A percentile compares a stretch with the other conserved stretches of the same genome.
Evolutionary conservation across 2,797 vertebrate genomes (phyloP).

Genomic region (Limnodromus scolopaceus): DNA sequence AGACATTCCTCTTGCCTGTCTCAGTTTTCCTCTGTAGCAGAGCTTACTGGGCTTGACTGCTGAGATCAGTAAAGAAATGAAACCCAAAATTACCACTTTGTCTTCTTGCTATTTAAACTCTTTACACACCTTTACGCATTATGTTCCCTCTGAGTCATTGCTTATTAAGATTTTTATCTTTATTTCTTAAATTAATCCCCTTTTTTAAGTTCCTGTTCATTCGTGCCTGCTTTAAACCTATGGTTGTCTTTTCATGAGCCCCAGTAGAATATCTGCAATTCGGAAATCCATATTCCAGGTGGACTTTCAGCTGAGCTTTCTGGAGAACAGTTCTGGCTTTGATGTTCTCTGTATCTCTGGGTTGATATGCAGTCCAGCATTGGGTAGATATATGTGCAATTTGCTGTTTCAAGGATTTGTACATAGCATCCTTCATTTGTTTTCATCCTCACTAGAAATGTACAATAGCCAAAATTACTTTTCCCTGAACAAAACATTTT

Average conservation of each 20-base stretch:
- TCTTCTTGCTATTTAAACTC: not conserved
- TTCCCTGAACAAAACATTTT: not conserved
- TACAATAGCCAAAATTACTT: not conserved
- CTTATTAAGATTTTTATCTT: not conserved
- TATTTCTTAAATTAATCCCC: not conserved
- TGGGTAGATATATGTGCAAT: not conserved
- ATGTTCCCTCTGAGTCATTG: not conserved
- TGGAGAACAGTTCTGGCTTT: not conserved
- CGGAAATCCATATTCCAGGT: rapidly evolving
- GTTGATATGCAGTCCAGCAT: not conserved
- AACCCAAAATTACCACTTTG: not conserved
- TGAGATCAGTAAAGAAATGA: not conserved
- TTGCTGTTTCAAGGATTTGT: not conserved
- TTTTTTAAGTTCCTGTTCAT: not conserved
- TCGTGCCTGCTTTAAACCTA: not conserved
- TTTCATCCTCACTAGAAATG: not conserved
- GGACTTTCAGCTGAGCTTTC: not conserved
- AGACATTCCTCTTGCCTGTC: not conserved
- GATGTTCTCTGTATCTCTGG: not conserved
- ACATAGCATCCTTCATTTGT: not conserved
- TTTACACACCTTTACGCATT: not conserved
- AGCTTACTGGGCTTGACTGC: not conserved
- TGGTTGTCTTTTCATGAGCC: not conserved
- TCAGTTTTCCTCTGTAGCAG: not conserved
- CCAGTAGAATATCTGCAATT: not conserved